Evolutionary conservation across 2,888 invertebrate genomes (phyloP).

Genomic region (Linnaemya vulpina): DNA sequence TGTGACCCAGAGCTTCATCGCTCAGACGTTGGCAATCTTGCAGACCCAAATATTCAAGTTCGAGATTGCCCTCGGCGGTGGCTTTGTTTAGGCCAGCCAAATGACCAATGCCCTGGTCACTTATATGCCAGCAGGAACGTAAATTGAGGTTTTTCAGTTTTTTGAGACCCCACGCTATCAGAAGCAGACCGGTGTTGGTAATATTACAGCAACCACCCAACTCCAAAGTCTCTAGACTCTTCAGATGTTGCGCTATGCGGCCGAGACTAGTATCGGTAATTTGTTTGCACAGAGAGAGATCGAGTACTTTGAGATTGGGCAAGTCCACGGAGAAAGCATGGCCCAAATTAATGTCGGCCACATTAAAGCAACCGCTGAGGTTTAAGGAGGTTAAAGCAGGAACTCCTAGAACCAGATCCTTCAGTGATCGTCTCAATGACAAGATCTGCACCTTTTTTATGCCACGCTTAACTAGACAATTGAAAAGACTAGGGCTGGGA

Average conservation of each 20-base stretch:
- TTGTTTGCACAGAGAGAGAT: conserved; percentile 96
- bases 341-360: conserved; percentile 92
- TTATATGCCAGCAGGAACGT: conserved; percentile 95
- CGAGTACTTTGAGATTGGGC: conserved; percentile 90
- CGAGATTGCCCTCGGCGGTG: conserved; percentile 87
- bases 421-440: conserved; percentile 90
- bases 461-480: conserved; percentile 93
- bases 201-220: conserved; percentile 96
- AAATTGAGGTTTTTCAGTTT: conserved; percentile 93
- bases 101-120: conserved; percentile 94
- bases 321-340: conserved; percentile 91
- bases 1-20: conserved; percentile 94
- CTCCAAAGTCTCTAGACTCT: conserved; percentile 93
- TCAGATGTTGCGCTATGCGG: conserved; percentile 92
- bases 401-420: conserved; percentile 93
- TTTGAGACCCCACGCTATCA: conserved; percentile 94
- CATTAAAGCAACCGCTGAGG: conserved; percentile 96
- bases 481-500: conserved; percentile 92
- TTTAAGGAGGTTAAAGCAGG: conserved; percentile 94
- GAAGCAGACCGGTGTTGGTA: conserved; percentile 92
- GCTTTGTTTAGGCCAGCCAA: conserved; percentile 89
- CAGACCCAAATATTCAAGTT: conserved; percentile 92
- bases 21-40: conserved; percentile 98
- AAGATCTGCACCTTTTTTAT: conserved; percentile 95
- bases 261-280: conserved; percentile 95